Base-by-base conservation (phyloP, 2,113 vertebrate genomes). In the Dipodomys spectabilis region DNA sequence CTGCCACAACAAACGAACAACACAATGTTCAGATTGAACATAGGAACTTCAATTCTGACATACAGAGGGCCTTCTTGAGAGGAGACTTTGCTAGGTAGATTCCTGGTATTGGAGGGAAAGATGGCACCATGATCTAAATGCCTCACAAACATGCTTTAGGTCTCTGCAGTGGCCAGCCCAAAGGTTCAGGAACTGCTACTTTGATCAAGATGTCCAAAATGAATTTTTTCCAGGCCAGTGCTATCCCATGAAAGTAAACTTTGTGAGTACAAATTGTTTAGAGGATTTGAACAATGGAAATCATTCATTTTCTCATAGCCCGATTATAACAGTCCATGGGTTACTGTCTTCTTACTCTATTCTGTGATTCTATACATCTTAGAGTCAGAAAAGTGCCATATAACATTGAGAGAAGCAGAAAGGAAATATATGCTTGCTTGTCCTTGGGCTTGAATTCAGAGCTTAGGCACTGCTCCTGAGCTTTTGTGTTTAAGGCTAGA, bases 11-110 rank as follows among this genome's bases (percentile, higher is more conserved):
- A 27, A 87, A 72, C 28, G 9, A 91, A n/a, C 44, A 7, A 69
- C n/a, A 25, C 64, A 53, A 9, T 53, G 49, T 53, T 13, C 49
- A 86, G 30, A 13, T 7, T 7, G 22, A 82, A 80, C 49, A 77
- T 44, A 80, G 49, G 79, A 60, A 71, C 32, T 92, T 69, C 67
- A 71, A 84, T 95, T 22, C 81, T 71, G 93, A 67, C 64, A 88
- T 57, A 39, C 35, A 39, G 25, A 74, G 10, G 53, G 67, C 23
- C 57, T 79, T 71, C 60, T 62, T 80, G 27, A 49, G 60, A 74
- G 49, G 49, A 53, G 45, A 57, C 53, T 32, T 94, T 57, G 28
- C 5, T 30, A 87, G 44, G 39, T 28, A 74, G 35, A 75, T 9
- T 86, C 28, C 6, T 30, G 19, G 9, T 23, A 27, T n/a, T 49